Conservation (phyloP, 2,113 vertebrate genomes). For the Ranitomeya variabilis region DNA sequence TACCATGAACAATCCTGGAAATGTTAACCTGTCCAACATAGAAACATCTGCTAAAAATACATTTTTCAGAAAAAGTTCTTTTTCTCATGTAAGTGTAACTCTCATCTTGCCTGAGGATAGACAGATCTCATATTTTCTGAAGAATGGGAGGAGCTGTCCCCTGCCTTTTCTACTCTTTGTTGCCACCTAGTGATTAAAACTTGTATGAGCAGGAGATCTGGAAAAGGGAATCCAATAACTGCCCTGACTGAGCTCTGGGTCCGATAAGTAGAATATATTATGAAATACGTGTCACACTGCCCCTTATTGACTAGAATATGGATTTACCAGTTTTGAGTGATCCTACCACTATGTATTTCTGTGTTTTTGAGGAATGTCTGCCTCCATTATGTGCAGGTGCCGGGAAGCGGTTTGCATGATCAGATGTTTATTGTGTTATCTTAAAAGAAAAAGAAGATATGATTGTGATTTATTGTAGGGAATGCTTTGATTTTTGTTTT, state of each 20-base stretch:
- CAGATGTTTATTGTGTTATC: constrained; percentile 38
- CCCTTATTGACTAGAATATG: background rate
- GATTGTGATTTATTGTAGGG: constrained; percentile 11
- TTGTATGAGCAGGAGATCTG: background rate
- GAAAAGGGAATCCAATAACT: background rate
- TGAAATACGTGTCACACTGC: background rate
- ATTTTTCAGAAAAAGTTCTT: background rate
- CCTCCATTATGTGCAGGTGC: constrained; percentile 1
- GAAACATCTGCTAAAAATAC: background rate
- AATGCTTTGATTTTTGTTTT: constrained; percentile 46
- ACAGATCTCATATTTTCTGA: background rate
- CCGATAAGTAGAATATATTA: background rate
- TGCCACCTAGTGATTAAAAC: background rate
- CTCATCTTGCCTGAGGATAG: background rate
- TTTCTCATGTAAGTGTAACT: background rate
- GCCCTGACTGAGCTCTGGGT: background rate
- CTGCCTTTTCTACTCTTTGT: background rate
- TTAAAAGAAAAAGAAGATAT: background rate
- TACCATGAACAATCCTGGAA: background rate
- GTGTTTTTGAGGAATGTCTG: background rate
- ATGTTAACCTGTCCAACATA: background rate
- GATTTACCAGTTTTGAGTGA: background rate
- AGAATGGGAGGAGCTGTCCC: background rate
- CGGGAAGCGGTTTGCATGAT: constrained; percentile 45
- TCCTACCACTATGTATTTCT: background rate